Evolutionary conservation across 2,113 vertebrate species (phyloP), one percentile per base, ranked within the genome.

Genomic region (Agapornis roseicollis): DNA sequence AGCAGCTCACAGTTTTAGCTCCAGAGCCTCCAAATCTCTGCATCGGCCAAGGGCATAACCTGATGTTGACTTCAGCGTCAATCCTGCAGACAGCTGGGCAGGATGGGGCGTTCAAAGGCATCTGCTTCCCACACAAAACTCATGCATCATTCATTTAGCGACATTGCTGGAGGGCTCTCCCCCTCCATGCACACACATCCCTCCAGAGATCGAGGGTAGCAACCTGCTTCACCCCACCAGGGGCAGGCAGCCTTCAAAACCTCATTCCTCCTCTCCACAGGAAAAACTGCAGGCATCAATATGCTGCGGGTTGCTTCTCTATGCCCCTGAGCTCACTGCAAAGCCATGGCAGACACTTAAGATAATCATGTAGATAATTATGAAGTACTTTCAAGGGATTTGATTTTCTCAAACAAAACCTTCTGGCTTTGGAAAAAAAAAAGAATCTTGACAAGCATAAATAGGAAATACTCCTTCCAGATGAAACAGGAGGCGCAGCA

Each of bases 351-450:
- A 93, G 64, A 93, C 88, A 61, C 25, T 83, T 96, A 89, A 92
- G 76, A 85, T 93, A 94, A 96, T 90, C 64, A 66, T 37, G 82
- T 80, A 82, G 72, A 53, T 97, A 94, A 95, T 95, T 97, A 95
- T 50, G 68, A 14, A 50, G 64, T 83, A 80, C 65, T 94, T 96
- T 72, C 83, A 84, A 87, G 89, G 85, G 82, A 94, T 84, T 90
- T 86, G 1, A 71, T 79, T 86, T 93, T 80, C 90, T 95, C 90
- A 95, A 74, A 96, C 80, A 86, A 95, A 96, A 91, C 37, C 46
- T 85, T 83, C 72, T 93, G 80, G 39, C 55, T 74, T 95, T 1
- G 0, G 50, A 66, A 73, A 95, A 93, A 41, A 41, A 90, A 72
- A 85, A 76, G 25, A 77, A n/a, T 84, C 80, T 68, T 89, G 82